Percentiles rank a stretch among this genome's conserved stretches.
phyloP scores from a whole-genome alignment of 2,888 invertebrate species.

The Actias luna region DNA sequence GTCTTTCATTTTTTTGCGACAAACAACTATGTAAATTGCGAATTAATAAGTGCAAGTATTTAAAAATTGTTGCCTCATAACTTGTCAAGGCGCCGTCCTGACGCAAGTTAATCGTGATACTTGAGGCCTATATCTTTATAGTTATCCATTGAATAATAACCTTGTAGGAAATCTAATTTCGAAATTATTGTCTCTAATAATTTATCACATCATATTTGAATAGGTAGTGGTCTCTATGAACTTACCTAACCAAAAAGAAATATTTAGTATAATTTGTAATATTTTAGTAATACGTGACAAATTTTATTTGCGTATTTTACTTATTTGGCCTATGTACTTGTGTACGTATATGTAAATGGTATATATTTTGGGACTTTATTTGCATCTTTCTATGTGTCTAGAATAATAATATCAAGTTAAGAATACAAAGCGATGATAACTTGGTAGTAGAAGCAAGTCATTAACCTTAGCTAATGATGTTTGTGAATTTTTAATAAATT shows the following conservation, averaged over 20 bases:
- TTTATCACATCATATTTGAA: conserved; percentile 45
- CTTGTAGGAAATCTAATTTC: conserved; percentile 53
- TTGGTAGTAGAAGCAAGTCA: not conserved
- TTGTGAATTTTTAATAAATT: not conserved
- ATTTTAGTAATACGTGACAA: conserved; percentile 27
- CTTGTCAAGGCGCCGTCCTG: conserved; percentile 41
- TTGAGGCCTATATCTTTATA: conserved; percentile 41
- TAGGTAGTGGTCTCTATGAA: conserved; percentile 44
- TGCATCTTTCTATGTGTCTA: not conserved
- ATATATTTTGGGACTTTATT: not conserved
- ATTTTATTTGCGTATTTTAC: conserved; percentile 27
- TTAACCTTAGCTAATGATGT: not conserved
- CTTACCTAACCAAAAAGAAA: conserved; percentile 34
- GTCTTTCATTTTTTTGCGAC: not conserved
- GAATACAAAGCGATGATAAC: not conserved
- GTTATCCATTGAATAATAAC: conserved; percentile 34
- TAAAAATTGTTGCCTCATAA: conserved; percentile 31
- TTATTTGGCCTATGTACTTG: not conserved
- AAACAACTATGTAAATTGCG: not conserved
- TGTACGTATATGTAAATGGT: not conserved
- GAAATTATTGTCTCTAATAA: conserved; percentile 47
- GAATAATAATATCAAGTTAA: not conserved
- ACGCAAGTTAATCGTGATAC: conserved; percentile 43
- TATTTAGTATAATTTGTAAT: not conserved
- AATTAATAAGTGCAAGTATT: conserved; percentile 22